A percentile compares a stretch with the other conserved stretches of the same genome.
Evolutionary conservation across 2,888 invertebrate genomes (phyloP).

Genomic region (Isotomurus palustris): DNA sequence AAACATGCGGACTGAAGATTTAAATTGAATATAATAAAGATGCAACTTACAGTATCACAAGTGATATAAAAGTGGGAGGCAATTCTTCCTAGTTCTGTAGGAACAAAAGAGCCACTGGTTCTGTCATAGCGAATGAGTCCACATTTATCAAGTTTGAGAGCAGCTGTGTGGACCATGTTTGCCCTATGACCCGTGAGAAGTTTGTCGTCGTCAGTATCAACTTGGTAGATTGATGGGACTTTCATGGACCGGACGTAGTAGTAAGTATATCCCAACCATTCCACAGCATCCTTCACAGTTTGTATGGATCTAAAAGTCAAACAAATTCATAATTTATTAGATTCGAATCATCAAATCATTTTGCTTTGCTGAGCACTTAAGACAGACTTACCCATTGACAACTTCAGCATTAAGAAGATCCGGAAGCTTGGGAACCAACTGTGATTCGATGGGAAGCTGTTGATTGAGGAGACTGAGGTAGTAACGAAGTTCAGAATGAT

Average conservation of each 20-base stretch:
- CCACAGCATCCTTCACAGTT: slow-evolving; percentile 82
- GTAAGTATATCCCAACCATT: slow-evolving; percentile 95
- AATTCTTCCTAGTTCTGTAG: slow-evolving; percentile 93
- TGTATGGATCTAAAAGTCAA: slow-evolving; percentile 63
- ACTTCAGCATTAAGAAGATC: slow-evolving; percentile 98
- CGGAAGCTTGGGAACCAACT: slow-evolving; percentile 84
- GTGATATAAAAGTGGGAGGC: slow-evolving; percentile 98
- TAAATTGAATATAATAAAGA: neutral
- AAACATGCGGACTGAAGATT: neutral
- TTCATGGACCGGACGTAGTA: slow-evolving; percentile 65
- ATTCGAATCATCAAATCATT: neutral
- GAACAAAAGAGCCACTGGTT: slow-evolving; percentile 80
- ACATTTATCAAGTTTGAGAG: slow-evolving; percentile 81
- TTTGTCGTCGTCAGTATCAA: slow-evolving; percentile 72
- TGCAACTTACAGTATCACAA: slow-evolving; percentile 64
- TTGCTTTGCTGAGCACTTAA: neutral
- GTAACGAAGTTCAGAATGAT: slow-evolving; percentile 97
- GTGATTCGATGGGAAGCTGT: slow-evolving; percentile 96
- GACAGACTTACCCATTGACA: slow-evolving; percentile 67
- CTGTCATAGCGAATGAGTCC: slow-evolving; percentile 94
- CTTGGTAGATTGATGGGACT: slow-evolving; percentile 34
- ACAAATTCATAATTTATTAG: slow-evolving; percentile 5
- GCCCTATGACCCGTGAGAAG: slow-evolving; percentile 83
- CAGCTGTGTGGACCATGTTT: slow-evolving; percentile 93
- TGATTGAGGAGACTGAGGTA: slow-evolving; percentile 96